Conservation (phyloP, 2,888 invertebrate species). For the Sarcophaga variegata region DNA sequence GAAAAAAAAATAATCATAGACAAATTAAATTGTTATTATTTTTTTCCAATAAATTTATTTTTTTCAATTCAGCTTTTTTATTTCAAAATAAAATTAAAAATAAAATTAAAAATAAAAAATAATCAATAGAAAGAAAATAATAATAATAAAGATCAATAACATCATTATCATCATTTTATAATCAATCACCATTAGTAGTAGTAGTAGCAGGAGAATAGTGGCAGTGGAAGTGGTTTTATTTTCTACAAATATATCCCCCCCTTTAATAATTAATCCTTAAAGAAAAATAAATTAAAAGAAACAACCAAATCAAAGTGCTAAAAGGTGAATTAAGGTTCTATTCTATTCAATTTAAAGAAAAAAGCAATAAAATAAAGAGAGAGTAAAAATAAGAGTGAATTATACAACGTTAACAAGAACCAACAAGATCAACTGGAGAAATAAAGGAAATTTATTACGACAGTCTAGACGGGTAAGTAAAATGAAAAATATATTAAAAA, state of each 20-base stretch:
- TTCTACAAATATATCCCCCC: not conserved
- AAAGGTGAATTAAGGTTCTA: not conserved
- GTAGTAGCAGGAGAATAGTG: not conserved
- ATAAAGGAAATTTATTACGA: too few relatives aligned
- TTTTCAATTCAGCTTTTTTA: constrained; percentile 11
- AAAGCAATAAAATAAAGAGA: not conserved
- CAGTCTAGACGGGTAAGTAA: too few relatives aligned
- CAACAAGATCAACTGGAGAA: too few relatives aligned
- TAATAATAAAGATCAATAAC: constrained; percentile 52
- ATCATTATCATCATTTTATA: constrained; percentile 31
- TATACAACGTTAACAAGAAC: too few relatives aligned
- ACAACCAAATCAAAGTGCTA: not conserved
- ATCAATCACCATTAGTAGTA: constrained; percentile 37
- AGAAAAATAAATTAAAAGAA: constrained; percentile 1
- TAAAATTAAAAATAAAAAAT: not conserved
- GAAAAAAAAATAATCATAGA: not conserved
- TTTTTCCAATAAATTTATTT: not conserved
- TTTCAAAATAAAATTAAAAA: constrained; percentile 27
- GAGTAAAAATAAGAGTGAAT: not conserved
- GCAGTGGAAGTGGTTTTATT: not conserved
- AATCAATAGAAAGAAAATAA: not conserved
- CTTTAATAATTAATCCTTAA: not conserved
- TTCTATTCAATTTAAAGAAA: constrained; percentile 9
- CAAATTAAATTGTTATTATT: not conserved
- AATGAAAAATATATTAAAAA: too few relatives aligned